Evolutionary conservation across 2,113 vertebrate species (phyloP).

Genomic region (Bubalus kerabau): DNA sequence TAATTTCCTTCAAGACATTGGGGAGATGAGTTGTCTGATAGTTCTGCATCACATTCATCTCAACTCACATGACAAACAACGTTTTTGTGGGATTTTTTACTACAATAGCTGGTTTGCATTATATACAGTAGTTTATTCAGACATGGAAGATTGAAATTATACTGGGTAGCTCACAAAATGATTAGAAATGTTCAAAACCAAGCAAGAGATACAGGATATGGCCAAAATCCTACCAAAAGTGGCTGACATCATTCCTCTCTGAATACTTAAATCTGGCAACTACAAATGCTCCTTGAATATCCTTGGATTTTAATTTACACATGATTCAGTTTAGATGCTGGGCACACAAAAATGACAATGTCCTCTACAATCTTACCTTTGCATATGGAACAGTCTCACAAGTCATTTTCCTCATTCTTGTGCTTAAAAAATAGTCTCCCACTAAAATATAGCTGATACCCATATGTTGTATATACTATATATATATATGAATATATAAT

Average conservation of each 20-base stretch:
- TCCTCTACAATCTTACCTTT: not conserved
- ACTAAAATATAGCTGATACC: not conserved
- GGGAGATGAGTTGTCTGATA: not conserved
- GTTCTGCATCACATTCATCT: not conserved
- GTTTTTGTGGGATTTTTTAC: not conserved
- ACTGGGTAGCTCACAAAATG: not conserved
- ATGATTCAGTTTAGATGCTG: not conserved
- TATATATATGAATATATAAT: no score
- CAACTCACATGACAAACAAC: not conserved
- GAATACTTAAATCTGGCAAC: not conserved
- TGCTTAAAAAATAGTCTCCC: not conserved
- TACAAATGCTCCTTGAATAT: not conserved
- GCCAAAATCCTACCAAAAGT: not conserved
- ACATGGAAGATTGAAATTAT: not conserved
- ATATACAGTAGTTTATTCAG: not conserved
- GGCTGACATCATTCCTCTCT: not conserved
- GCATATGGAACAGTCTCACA: not conserved
- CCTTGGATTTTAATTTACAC: not conserved
- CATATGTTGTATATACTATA: not conserved
- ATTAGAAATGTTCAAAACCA: not conserved
- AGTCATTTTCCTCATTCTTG: not conserved
- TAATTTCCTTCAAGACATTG: not conserved
- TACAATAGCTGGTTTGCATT: not conserved
- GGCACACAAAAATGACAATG: not conserved
- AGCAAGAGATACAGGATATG: not conserved